A percentile compares a stretch with the other conserved stretches of the same genome.
These are phyloP conservation scores for Carassius auratus DNA, from an alignment of 2,113 vertebrate species.

Conservation along the genomic window DNA sequence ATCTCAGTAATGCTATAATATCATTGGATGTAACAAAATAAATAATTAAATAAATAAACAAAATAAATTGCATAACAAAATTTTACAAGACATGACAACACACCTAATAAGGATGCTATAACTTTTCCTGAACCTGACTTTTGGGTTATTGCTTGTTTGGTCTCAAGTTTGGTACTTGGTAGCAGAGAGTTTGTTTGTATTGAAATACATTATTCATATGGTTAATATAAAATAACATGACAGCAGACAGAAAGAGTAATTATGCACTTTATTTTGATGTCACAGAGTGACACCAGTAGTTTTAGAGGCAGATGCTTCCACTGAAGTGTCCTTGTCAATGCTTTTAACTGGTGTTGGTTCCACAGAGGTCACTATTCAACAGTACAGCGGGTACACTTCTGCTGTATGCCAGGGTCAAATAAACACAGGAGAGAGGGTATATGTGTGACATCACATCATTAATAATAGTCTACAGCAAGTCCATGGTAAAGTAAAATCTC, in stretches of 20 bases:
- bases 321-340: neutral
- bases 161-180: neutral
- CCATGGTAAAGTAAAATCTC: slow-evolving; percentile 26
- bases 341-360: neutral
- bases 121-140: too few relatives aligned
- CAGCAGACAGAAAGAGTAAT: slow-evolving; percentile 21
- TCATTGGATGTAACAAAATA: too few relatives aligned
- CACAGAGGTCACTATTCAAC: neutral
- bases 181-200: neutral
- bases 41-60: neutral
- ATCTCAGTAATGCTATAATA: too few relatives aligned
- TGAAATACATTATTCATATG: slow-evolving; percentile 1
- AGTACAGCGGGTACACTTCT: neutral
- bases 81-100: neutral
- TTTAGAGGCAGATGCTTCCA: neutral
- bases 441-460: slow-evolving; percentile 19
- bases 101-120: too few relatives aligned
- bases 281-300: neutral
- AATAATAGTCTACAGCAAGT: slow-evolving; percentile 28
- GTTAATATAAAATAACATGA: slow-evolving; percentile 15
- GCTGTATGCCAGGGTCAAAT: neutral
- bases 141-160: neutral
- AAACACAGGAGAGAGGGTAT: neutral
- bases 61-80: too few relatives aligned
- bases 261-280: neutral